Base-by-base conservation (phyloP, 2,888 invertebrate genomes). In the Dusona sp. region DNA sequence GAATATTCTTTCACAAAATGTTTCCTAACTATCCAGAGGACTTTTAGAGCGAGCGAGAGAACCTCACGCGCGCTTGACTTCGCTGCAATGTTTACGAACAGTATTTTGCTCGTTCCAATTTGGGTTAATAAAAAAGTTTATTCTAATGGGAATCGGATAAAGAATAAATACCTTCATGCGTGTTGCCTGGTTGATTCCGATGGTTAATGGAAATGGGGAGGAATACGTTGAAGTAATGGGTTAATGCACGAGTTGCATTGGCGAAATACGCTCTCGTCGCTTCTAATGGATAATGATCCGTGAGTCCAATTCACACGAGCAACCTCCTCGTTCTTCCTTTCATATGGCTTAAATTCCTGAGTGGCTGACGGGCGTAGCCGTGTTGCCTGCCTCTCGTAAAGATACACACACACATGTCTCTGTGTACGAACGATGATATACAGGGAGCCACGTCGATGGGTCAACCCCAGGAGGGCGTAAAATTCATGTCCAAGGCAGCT, bases 281-380 rank as follows among this genome's bases (percentile, higher is more conserved):
- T 42, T 79, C 74, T 79, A 84, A 84, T 75, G 84, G 83, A 29
- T 86, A 86, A 86, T 83, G 84, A 86, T 84, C 75, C 79, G 79
- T 79, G 75, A 79, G 83, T 85, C 33, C 67, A 74, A 84, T 84
- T 70, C 61, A 74, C 68, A 75, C 74, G 74, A 48, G 36, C 68
- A 54, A 83, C 42, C 77, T 38, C n/a, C n/a, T 65, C 65, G 73
- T 68, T 74, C 68, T 57, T 78, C 65, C 79, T 70, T 79, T 79
- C 84, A 54, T 54, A 74, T 38, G 61, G 48, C 68, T 36, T 48
- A 48, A 67, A 79, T 48, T 54, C 79, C 64, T 51, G 48, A 45
- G 57, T 36, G 48, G 22, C 45, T 67, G 29, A 48, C 54, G 22
- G 33, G 19, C 25, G 68, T 25, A n/a, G 42, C 19, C 51, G 33